Conservation (phyloP, 2,113 vertebrate species). For the Eulemur rufifrons region DNA sequence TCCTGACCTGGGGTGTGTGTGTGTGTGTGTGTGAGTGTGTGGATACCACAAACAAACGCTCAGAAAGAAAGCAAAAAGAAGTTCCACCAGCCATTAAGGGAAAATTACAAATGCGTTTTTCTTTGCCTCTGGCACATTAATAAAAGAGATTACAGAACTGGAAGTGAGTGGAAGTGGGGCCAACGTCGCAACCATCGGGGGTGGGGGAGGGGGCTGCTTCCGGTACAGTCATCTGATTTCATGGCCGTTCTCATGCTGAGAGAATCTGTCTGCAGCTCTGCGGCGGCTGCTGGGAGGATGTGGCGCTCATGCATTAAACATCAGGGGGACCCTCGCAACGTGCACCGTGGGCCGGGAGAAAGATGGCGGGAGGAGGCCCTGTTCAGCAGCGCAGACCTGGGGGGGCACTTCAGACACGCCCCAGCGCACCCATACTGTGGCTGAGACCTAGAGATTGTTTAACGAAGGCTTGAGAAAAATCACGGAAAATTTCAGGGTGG, state of each 20-base stretch:
- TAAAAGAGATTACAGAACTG: slow-evolving; percentile 83
- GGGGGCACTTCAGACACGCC: fast-evolving
- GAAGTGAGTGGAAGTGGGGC: slow-evolving; percentile 75
- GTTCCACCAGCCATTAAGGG: slow-evolving; percentile 38
- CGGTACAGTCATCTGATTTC: slow-evolving; percentile 76
- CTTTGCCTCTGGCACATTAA: slow-evolving; percentile 82
- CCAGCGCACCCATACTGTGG: fast-evolving
- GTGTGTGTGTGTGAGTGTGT: fast-evolving
- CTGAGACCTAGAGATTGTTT: neutral
- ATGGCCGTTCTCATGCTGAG: slow-evolving; percentile 76
- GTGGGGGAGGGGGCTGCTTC: slow-evolving; percentile 35
- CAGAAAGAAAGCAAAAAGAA: slow-evolving; percentile 41
- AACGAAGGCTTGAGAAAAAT: neutral
- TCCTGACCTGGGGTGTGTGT: neutral
- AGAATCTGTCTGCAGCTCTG: slow-evolving; percentile 79
- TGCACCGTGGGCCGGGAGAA: neutral
- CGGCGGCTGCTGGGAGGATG: slow-evolving; percentile 72
- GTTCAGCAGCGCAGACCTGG: neutral
- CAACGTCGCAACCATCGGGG: neutral
- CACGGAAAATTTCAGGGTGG: neutral
- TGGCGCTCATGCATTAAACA: slow-evolving; percentile 68
- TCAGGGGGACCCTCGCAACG: slow-evolving; percentile 10
- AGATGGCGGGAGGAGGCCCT: neutral
- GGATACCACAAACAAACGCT: neutral
- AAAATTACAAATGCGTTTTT: slow-evolving; percentile 52